Percentiles rank a stretch among this genome's conserved stretches.
These are phyloP conservation scores for Calcarius lapponicus DNA, from an alignment of 2,797 vertebrate genomes.

Conservation along the genomic window DNA sequence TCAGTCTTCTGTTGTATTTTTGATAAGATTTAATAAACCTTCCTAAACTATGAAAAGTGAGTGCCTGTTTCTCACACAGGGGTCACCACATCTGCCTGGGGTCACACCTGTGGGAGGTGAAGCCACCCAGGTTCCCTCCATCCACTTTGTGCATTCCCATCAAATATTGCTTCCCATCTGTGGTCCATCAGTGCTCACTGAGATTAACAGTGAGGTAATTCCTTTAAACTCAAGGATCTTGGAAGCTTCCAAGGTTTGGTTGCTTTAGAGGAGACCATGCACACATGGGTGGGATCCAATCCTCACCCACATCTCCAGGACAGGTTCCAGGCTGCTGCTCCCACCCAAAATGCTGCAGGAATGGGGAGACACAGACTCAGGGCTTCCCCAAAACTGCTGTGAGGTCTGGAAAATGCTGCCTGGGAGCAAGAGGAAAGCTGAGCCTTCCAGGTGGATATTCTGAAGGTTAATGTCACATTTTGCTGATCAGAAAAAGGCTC, in stretches of 20 bases:
- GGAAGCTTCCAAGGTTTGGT: neutral
- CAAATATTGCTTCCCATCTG: neutral
- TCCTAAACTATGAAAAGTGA: too few relatives aligned
- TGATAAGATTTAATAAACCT: too few relatives aligned
- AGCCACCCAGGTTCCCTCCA: neutral
- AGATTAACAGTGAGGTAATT: fast-evolving
- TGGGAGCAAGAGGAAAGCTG: neutral
- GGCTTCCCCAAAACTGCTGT: neutral
- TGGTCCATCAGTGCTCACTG: neutral
- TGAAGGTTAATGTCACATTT: neutral
- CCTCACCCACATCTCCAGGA: neutral
- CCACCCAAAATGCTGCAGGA: fast-evolving
- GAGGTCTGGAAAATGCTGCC: neutral
- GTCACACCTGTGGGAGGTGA: neutral
- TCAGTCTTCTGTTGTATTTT: too few relatives aligned
- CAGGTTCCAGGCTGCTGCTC: neutral
- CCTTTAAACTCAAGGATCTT: neutral
- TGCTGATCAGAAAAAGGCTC: neutral
- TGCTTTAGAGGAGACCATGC: neutral
- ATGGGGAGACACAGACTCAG: neutral
- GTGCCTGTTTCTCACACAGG: too few relatives aligned
- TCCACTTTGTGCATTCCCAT: neutral
- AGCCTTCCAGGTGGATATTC: neutral
- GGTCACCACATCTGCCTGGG: neutral
- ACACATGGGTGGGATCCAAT: fast-evolving